These are phyloP conservation scores for Gnathonemus longibarbis DNA, from an alignment of 2,113 vertebrate species.

Conservation along the genomic window DNA sequence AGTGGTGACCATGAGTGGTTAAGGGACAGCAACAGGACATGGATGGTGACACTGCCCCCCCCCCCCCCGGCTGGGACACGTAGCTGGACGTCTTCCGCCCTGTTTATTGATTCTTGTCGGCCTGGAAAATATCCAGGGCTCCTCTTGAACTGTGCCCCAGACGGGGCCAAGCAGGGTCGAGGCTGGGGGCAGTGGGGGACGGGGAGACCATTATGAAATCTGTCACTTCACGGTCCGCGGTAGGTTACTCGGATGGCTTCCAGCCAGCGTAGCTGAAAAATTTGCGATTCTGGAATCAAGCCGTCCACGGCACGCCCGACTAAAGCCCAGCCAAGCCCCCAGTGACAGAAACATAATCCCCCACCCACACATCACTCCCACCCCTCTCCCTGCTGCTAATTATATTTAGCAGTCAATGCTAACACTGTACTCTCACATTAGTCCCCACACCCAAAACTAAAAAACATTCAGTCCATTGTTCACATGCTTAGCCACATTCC, in stretches of 20 bases:
- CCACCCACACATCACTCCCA: not conserved
- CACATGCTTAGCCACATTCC: not conserved
- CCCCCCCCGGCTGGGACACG: not conserved
- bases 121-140: not conserved
- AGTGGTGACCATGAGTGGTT: not conserved
- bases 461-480: not conserved
- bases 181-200: not conserved
- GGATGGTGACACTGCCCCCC: not conserved
- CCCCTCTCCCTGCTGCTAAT: not conserved
- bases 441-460: not conserved
- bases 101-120: not conserved
- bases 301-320: not conserved
- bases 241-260: not conserved
- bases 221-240: not conserved
- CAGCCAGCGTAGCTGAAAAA: not conserved
- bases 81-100: not conserved
- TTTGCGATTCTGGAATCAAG: not conserved
- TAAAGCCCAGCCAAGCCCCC: not conserved
- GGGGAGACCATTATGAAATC: not conserved
- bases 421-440: conserved; percentile 14
- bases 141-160: not conserved
- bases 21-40: not conserved
- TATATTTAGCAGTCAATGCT: conserved; percentile 2
- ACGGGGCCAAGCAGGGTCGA: not conserved
- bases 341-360: not conserved